phyloP scores from a whole-genome alignment of 2,797 vertebrate species.

The Anguilla anguilla region DNA sequence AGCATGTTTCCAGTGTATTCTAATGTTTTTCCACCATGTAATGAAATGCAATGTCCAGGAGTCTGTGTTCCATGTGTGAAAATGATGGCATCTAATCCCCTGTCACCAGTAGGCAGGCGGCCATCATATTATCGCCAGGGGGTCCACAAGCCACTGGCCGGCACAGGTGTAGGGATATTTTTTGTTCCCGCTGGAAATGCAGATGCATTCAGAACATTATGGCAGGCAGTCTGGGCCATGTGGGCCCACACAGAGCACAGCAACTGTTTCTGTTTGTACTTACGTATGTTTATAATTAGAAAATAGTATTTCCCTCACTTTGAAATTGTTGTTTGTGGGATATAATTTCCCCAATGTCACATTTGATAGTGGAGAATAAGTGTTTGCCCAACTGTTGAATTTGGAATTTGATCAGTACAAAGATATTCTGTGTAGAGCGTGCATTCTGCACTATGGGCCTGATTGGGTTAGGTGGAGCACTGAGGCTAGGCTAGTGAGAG shows the following conservation, averaged over 20 bases:
- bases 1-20: background rate
- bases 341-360: background rate
- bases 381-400: background rate
- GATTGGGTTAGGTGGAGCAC: background rate
- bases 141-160: background rate
- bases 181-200: background rate
- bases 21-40: background rate
- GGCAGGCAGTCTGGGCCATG: background rate
- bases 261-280: background rate
- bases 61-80: background rate
- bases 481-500: background rate
- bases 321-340: background rate
- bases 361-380: background rate
- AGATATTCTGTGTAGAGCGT: background rate
- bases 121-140: background rate
- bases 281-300: background rate
- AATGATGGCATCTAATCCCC: background rate
- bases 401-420: slow-evolving; percentile 16
- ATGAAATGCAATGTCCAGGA: background rate
- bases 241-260: background rate
- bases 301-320: background rate
- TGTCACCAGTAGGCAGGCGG: background rate
- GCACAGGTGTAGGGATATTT: background rate
- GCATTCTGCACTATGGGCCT: background rate
- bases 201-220: background rate